Conservation (phyloP, 1,140 invertebrate genomes). For the Drosophila sturtevanti region DNA sequence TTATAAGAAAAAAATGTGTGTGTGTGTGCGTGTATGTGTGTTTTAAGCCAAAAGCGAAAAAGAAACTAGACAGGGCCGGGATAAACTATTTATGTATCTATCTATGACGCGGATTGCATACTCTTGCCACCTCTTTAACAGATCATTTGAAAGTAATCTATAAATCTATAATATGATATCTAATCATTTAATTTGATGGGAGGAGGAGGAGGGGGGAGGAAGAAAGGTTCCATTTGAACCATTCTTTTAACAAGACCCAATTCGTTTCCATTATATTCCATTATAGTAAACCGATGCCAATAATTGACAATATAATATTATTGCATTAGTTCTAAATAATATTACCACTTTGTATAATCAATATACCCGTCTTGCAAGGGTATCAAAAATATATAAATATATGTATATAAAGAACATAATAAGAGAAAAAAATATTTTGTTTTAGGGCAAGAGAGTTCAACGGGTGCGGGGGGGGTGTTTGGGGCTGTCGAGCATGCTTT, state of each 20-base stretch:
- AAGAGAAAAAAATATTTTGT: conserved; percentile 46
- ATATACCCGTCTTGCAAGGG: not conserved
- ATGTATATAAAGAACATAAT: conserved; percentile 38
- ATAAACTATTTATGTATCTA: not conserved
- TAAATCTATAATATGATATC: too few species aligned
- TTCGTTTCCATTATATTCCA: too few species aligned
- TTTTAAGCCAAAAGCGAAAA: not conserved
- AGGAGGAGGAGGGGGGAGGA: too few species aligned
- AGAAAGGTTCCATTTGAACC: too few species aligned
- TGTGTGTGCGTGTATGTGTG: not conserved
- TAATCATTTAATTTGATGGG: too few species aligned
- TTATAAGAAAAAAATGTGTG: conserved; percentile 4
- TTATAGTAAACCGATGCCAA: too few species aligned
- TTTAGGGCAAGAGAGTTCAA: conserved; percentile 20
- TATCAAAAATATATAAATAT: not conserved
- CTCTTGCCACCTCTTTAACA: too few species aligned
- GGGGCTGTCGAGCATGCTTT: conserved; percentile 21
- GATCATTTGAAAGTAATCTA: too few species aligned
- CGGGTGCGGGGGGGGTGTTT: not conserved
- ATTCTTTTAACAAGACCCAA: too few species aligned
- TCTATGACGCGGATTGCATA: not conserved
- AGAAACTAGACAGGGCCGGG: not conserved
- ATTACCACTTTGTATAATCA: not conserved
- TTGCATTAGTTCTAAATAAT: too few species aligned
- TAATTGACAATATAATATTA: too few species aligned